Conservation (phyloP, 1,140 invertebrate species). For the Euwallacea fornicatus region DNA sequence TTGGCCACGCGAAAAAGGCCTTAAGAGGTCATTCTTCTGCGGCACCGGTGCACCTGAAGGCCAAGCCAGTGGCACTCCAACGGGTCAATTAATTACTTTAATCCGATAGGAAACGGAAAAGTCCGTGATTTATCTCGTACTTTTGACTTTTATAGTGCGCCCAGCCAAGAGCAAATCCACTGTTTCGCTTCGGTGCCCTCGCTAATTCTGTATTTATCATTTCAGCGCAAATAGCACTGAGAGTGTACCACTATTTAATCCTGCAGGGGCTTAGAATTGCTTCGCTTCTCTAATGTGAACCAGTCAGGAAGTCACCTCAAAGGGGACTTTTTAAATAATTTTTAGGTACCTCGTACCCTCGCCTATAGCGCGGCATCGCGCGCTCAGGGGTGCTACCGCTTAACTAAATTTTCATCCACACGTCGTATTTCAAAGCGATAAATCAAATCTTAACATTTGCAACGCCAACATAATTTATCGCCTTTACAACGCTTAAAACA, state of each 20-base stretch:
- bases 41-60: constrained; percentile 12
- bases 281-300: neutral
- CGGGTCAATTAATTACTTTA: constrained; percentile 24
- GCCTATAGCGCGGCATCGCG: too few species aligned
- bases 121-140: constrained; percentile 21
- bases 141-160: constrained; percentile 24
- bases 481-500: neutral
- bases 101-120: constrained; percentile 24
- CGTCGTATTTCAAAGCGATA: neutral
- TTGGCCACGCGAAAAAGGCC: too few species aligned
- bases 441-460: neutral
- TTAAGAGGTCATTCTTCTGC: constrained; percentile 13
- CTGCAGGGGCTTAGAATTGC: neutral
- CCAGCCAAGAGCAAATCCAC: constrained; percentile 17
- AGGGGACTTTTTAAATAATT: too few species aligned
- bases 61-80: constrained; percentile 21
- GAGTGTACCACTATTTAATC: neutral
- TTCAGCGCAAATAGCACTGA: neutral
- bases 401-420: too few species aligned
- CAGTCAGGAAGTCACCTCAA: neutral
- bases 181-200: constrained; percentile 9
- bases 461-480: neutral
- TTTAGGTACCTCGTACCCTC: too few species aligned
- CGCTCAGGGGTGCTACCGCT: too few species aligned
- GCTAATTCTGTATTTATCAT: constrained; percentile 18